Evolutionary conservation across 2,888 invertebrate genomes (phyloP), one percentile per base, ranked within the genome.

Genomic region (Mimumesa dahlbomi): DNA sequence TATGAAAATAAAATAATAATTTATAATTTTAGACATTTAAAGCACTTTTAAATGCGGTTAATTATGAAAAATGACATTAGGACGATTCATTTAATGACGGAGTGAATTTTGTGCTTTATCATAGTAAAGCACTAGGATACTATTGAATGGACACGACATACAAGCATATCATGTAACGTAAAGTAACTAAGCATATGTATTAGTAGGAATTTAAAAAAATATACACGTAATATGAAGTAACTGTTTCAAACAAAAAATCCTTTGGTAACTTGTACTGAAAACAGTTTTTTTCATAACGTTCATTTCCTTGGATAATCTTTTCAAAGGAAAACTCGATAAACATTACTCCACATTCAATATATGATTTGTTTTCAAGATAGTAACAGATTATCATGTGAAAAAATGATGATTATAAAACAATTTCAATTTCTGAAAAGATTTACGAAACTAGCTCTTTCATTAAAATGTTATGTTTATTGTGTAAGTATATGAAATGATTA

Each of bases 181-280:
- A 50, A 50, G 57, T 49, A 70, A 22, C 5, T n/a, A 59, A 38
- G 22, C 29, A 45, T 29, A 42, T 7, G 48, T 52, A 13, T 53
- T 18, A 43, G 49, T 34, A 38, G 7, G 38, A 43, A 50, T 14
- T 22, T n/a, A n/a, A n/a, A 36, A 21, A 45, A 14, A 57, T 31
- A 13, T 40, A 22, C 22, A 38, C 36, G 43, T 22, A 21, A 48
- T 22, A 36, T 7, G 21, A 19, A 53, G 19, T 14, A 31, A 48
- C 1, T 36, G 38, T 31, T 50, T 38, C 14, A 6, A 38, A 31
- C 34, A 34, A 36, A 43, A n/a, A 18, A 54, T 38, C 49, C 46
- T 59, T 53, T 36, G 64, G 40, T 53, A 7, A 38, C 7, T 34
- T 38, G 14, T 50, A 58, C 29, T 58, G 16, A 38, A 50, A 19